Percentiles rank a stretch among this genome's conserved stretches.
Evolutionary conservation across 92 coral and sea anemone genomes (phyloP).

Genomic region (Pocillopora grandis): DNA sequence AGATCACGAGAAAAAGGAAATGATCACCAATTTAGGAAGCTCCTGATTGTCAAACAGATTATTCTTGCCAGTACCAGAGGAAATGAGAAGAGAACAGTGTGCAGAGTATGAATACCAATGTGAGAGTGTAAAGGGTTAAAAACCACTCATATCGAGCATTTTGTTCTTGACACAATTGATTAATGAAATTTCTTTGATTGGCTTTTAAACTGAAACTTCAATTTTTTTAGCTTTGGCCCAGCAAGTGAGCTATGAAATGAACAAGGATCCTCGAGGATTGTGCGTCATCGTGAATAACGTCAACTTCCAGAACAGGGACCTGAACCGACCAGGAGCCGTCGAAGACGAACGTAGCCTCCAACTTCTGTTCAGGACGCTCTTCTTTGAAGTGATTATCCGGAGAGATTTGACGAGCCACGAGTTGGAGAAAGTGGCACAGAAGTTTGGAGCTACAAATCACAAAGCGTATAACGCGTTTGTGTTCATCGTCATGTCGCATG

Average conservation of each 20-base stretch:
- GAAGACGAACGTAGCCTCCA: constrained; percentile 48
- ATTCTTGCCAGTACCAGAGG: too few relatives aligned
- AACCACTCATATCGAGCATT: too few relatives aligned
- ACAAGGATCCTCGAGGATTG: constrained; percentile 53
- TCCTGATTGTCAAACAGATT: too few relatives aligned
- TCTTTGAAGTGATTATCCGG: constrained; percentile 43
- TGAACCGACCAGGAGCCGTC: constrained; percentile 57
- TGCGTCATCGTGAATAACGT: constrained; percentile 76
- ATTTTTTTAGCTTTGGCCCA: neutral
- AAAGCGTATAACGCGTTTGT: constrained; percentile 59
- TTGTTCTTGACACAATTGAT: too few relatives aligned
- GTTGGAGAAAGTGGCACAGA: constrained; percentile 28
- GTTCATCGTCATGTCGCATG: constrained; percentile 74
- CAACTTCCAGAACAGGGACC: constrained; percentile 27
- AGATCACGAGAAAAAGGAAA: too few relatives aligned
- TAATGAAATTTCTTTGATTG: too few relatives aligned
- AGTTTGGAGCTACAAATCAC: constrained; percentile 43
- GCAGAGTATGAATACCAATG: too few relatives aligned
- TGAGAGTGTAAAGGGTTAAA: too few relatives aligned
- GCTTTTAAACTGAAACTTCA: neutral
- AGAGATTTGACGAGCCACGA: constrained; percentile 36
- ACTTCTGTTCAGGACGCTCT: constrained; percentile 44
- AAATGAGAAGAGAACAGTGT: too few relatives aligned
- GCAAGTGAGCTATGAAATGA: constrained; percentile 26
- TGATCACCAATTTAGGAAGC: too few relatives aligned